phyloP scores from a whole-genome alignment of 2,113 vertebrate species.

The Albula glossodonta region DNA sequence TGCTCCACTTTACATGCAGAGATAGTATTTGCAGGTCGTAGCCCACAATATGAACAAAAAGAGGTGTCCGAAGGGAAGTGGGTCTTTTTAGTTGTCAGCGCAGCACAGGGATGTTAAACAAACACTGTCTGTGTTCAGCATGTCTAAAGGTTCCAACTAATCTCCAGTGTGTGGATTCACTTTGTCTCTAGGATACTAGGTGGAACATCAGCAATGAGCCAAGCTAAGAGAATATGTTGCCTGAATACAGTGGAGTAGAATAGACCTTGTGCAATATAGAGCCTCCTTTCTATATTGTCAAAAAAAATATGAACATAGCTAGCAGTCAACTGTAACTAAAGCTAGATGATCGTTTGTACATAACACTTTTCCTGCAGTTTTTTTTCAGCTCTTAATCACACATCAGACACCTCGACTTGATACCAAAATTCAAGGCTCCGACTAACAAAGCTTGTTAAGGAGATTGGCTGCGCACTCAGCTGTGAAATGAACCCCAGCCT shows the following conservation, averaged over 20 bases:
- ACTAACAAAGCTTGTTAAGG: background rate
- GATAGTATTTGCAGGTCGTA: background rate
- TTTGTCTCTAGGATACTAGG: background rate
- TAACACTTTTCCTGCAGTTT: background rate
- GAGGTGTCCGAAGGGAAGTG: background rate
- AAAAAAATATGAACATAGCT: background rate
- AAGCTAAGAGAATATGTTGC: background rate
- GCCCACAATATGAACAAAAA: background rate
- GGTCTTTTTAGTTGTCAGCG: background rate
- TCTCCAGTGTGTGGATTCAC: background rate
- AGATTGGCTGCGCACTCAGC: background rate
- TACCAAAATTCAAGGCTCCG: background rate
- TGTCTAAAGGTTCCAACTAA: background rate
- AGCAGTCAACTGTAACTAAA: background rate
- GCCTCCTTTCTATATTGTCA: background rate
- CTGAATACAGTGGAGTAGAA: background rate
- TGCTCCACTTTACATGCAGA: background rate
- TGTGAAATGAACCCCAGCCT: background rate
- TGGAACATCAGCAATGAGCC: background rate
- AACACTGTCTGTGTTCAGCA: background rate
- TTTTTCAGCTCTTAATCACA: background rate
- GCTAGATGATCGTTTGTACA: background rate
- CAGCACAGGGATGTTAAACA: background rate
- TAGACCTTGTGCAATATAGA: background rate
- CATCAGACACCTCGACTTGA: background rate